Conservation (phyloP, 1,140 invertebrate genomes). For the Ganaspis sp. region DNA sequence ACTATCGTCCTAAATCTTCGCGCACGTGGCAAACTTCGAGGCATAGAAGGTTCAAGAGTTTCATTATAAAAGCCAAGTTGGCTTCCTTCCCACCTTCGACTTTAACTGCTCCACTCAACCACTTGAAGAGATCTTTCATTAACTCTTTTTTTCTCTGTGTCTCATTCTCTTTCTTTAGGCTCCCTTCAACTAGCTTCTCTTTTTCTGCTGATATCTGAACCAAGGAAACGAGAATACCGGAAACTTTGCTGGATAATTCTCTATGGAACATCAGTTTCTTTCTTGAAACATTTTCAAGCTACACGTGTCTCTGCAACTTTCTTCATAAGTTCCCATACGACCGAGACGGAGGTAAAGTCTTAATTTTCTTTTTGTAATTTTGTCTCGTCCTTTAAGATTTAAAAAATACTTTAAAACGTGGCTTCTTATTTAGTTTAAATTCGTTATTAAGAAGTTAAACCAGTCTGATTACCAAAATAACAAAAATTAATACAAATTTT, state of each 20-base stretch:
- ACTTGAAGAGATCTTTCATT: slow-evolving; percentile 27
- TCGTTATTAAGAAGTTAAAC: too few species aligned
- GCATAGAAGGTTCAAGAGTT: slow-evolving; percentile 54
- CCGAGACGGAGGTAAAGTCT: background rate
- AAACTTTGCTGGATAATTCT: background rate
- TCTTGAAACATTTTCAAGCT: background rate
- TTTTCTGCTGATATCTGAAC: background rate
- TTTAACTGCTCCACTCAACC: slow-evolving; percentile 44
- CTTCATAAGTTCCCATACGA: background rate
- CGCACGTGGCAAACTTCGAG: slow-evolving; percentile 52
- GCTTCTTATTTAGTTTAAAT: too few species aligned
- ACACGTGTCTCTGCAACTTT: background rate
- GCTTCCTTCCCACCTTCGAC: slow-evolving; percentile 44
- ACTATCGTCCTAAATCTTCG: slow-evolving; percentile 68
- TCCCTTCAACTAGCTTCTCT: background rate
- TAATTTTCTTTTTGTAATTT: too few species aligned
- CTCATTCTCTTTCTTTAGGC: background rate
- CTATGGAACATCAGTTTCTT: background rate
- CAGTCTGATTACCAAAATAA: too few species aligned
- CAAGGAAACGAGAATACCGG: too few species aligned
- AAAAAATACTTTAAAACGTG: too few species aligned
- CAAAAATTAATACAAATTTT: too few species aligned
- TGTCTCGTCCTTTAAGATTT: too few species aligned
- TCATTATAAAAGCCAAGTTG: slow-evolving; percentile 66
- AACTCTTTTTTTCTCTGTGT: slow-evolving; percentile 41